Percentiles rank a stretch among this genome's conserved stretches.
Evolutionary conservation across 2,113 vertebrate genomes (phyloP).

Genomic region (Syrrhaptes paradoxus): DNA sequence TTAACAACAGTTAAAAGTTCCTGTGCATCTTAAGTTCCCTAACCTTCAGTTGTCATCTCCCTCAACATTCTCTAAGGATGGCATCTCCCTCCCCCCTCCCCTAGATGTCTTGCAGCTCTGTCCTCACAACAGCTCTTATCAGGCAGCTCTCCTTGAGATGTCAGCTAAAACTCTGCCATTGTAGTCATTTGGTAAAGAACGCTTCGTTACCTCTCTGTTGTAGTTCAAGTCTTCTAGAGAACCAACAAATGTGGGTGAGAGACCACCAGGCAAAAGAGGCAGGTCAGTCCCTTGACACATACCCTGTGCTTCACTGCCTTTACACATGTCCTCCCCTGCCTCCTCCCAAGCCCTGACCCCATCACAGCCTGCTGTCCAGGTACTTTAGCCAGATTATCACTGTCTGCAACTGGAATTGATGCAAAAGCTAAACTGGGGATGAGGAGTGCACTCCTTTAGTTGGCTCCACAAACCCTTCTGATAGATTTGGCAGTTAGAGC

Average conservation of each 20-base stretch:
- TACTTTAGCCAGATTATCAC: not conserved
- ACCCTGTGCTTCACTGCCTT: not conserved
- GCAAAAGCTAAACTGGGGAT: not conserved
- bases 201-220: not conserved
- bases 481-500: not conserved
- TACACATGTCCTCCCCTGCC: not conserved
- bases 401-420: not conserved
- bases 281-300: too few relatives aligned
- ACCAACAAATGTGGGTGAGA: not conserved
- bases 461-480: not conserved
- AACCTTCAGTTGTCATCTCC: not conserved
- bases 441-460: not conserved
- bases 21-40: not conserved
- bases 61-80: not conserved
- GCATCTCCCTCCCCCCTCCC: not conserved
- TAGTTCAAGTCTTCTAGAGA: not conserved
- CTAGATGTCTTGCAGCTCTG: not conserved
- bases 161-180: not conserved
- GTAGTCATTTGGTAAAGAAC: not conserved
- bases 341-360: not conserved
- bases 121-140: not conserved
- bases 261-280: not conserved
- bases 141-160: not conserved
- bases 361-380: not conserved
- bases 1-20: not conserved